These are phyloP conservation scores for Podarcis muralis DNA, from an alignment of 2,113 vertebrate genomes.

Conservation along the genomic window DNA sequence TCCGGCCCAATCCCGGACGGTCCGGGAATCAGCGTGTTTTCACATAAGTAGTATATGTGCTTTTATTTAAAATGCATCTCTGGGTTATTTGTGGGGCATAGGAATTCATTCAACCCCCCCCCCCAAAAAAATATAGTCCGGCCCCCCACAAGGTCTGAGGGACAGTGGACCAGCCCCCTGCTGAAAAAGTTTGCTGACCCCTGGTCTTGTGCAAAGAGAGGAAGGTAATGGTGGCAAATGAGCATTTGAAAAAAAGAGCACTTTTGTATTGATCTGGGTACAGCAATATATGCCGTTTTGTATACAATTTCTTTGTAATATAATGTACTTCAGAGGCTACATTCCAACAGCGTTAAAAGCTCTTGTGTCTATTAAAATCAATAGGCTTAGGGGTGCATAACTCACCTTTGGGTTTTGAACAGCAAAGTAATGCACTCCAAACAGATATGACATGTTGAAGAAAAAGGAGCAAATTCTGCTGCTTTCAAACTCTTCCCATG, in stretches of 20 bases:
- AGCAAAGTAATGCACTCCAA: not conserved
- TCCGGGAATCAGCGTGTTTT: no score
- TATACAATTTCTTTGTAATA: conserved; percentile 9
- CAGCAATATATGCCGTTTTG: not conserved
- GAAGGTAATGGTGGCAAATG: not conserved
- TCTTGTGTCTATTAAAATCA: not conserved
- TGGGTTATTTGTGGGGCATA: no score
- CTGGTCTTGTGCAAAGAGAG: not conserved
- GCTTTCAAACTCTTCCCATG: conserved; percentile 1
- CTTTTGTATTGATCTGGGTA: not conserved
- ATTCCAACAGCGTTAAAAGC: not conserved
- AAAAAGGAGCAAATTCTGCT: conserved; percentile 36
- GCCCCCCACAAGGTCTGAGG: no score
- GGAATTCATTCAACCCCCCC: no score
- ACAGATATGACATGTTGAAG: conserved; percentile 4
- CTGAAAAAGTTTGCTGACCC: no score
- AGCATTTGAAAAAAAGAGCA: no score
- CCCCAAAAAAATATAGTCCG: no score
- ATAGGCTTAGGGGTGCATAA: not conserved
- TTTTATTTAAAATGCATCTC: no score
- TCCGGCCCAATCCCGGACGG: no score
- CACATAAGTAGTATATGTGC: no score
- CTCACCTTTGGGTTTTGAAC: not conserved
- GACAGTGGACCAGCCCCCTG: no score
- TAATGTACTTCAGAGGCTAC: not conserved